These are phyloP conservation scores for Oligia fasciuncula DNA, from an alignment of 2,888 invertebrate genomes.

Conservation along the genomic window DNA sequence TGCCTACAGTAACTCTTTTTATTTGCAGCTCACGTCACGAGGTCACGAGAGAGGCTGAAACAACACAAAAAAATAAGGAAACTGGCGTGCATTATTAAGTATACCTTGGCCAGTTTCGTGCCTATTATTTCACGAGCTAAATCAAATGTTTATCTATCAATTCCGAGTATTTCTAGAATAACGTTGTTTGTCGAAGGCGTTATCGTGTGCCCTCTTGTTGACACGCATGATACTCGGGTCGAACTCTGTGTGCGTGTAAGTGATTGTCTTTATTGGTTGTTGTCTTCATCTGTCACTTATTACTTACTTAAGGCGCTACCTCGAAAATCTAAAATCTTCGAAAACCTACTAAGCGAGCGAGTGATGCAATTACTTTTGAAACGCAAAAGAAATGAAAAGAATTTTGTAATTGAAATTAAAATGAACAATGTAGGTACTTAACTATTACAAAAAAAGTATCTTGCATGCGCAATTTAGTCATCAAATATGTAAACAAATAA, in stretches of 20 bases:
- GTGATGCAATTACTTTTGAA: no score
- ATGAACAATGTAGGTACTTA: neutral
- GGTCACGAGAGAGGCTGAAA: constrained; percentile 6
- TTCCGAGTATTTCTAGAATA: constrained; percentile 68
- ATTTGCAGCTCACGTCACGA: constrained; percentile 42
- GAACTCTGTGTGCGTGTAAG: constrained; percentile 50
- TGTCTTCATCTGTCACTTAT: constrained; percentile 53
- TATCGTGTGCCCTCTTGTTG: constrained; percentile 68
- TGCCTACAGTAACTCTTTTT: constrained; percentile 30
- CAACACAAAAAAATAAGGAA: constrained; percentile 45
- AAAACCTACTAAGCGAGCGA: no score
- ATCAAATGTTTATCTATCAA: constrained; percentile 55
- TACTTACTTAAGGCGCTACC: neutral
- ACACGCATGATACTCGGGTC: constrained; percentile 63
- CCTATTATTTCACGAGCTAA: constrained; percentile 26
- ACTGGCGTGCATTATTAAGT: constrained; percentile 9
- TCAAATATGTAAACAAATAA: neutral
- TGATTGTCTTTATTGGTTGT: constrained; percentile 60
- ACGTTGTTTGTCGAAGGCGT: constrained; percentile 67
- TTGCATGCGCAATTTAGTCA: neutral
- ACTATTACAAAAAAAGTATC: neutral
- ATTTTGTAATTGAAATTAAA: neutral
- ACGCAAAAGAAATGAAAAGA: no score
- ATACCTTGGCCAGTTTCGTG: constrained; percentile 7
- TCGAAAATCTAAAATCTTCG: no score